A percentile compares a stretch with the other conserved stretches of the same genome.
Evolutionary conservation across 2,113 vertebrate species (phyloP).

Genomic region (Cavia aperea): DNA sequence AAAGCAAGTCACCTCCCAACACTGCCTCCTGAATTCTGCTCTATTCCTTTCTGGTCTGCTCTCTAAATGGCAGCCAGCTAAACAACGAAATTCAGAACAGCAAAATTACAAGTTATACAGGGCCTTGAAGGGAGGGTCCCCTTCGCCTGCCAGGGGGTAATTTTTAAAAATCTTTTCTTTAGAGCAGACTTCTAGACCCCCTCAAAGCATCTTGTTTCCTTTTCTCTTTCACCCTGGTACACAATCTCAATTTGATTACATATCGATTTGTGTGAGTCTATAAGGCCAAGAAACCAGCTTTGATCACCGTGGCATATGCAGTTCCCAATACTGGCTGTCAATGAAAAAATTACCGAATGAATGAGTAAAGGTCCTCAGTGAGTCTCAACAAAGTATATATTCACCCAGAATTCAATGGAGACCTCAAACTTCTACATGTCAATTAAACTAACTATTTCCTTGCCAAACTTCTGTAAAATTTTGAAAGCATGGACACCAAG

Average conservation of each 20-base stretch:
- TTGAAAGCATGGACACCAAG: background rate
- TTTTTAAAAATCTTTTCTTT: constrained; percentile 29
- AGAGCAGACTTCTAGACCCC: background rate
- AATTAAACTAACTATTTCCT: background rate
- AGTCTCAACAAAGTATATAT: background rate
- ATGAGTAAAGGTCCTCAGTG: background rate
- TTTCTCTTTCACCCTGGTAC: background rate
- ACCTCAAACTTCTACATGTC: background rate
- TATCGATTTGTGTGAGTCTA: background rate
- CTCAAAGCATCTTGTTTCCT: background rate
- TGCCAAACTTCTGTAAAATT: background rate
- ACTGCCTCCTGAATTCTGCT: background rate
- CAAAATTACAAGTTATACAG: background rate
- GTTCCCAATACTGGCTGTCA: background rate
- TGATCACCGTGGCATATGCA: background rate
- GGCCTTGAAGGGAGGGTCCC: background rate
- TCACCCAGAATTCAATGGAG: constrained; percentile 9
- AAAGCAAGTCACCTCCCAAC: background rate
- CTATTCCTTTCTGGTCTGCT: background rate
- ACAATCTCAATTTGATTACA: constrained; percentile 10
- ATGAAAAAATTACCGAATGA: background rate
- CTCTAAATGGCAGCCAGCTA: background rate
- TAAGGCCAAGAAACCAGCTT: background rate
- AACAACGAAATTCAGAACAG: background rate
- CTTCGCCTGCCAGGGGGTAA: background rate